Evolutionary conservation across 2,888 invertebrate genomes (phyloP).

Genomic region (Ceramica pisi): DNA sequence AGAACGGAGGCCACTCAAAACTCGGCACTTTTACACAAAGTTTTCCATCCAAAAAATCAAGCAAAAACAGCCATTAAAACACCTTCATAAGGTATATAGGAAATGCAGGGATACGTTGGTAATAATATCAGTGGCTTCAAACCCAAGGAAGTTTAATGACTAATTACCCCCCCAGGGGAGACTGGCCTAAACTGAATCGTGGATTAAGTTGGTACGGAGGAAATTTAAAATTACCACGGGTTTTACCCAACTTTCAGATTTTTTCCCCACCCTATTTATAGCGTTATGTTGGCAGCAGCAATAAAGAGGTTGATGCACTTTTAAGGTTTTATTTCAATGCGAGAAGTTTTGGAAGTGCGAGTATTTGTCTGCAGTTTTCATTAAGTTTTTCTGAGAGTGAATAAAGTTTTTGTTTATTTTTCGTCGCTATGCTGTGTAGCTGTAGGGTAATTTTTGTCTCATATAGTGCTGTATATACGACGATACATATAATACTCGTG

Average conservation of each 20-base stretch:
- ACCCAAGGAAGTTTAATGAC: slow-evolving; percentile 71
- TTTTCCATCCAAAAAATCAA: background rate
- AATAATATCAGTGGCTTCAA: slow-evolving; percentile 54
- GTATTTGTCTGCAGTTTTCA: slow-evolving; percentile 7
- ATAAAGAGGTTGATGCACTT: slow-evolving; percentile 22
- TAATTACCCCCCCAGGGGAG: slow-evolving; percentile 65
- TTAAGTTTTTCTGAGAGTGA: background rate
- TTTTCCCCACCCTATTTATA: slow-evolving; percentile 7
- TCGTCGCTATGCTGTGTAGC: background rate
- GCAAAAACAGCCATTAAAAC: slow-evolving; percentile 8
- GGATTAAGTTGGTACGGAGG: slow-evolving; percentile 49
- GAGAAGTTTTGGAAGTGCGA: background rate
- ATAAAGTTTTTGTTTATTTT: background rate
- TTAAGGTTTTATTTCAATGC: slow-evolving; percentile 6
- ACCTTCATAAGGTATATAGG: slow-evolving; percentile 1
- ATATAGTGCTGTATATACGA: background rate
- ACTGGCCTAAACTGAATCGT: slow-evolving; percentile 55
- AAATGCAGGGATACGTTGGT: slow-evolving; percentile 11
- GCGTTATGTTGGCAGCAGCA: background rate
- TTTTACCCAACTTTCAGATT: slow-evolving; percentile 10
- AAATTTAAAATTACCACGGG: slow-evolving; percentile 49
- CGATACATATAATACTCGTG: too few relatives aligned
- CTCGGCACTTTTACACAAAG: slow-evolving; percentile 52
- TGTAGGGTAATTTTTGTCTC: slow-evolving; percentile 1
- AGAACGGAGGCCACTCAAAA: slow-evolving; percentile 72